Evolutionary conservation across 2,888 invertebrate genomes (phyloP).

Genomic region (Cosmia pyralina): DNA sequence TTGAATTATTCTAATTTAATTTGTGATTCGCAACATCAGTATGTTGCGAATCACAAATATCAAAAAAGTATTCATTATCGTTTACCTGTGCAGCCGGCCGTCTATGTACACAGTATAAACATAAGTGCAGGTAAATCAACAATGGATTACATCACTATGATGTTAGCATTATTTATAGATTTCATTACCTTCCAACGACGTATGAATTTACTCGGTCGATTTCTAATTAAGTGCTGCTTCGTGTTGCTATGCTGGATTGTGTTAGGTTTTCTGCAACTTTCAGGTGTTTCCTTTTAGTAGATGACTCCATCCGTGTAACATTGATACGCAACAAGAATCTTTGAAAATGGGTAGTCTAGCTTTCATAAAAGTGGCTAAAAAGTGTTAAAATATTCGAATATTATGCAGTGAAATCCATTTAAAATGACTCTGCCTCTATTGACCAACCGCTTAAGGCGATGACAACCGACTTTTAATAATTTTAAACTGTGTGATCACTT

Average conservation of each 20-base stretch:
- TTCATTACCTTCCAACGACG: conserved; percentile 63
- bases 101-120: conserved; percentile 45
- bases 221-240: conserved; percentile 41
- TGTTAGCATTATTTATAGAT: conserved; percentile 74
- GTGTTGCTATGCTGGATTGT: conserved; percentile 33
- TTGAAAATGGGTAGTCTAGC: neutral
- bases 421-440: too few relatives aligned
- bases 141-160: conserved; percentile 76
- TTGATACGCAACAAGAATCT: neutral
- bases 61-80: conserved; percentile 26
- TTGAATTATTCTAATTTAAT: conserved; percentile 53
- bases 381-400: too few relatives aligned
- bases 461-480: too few relatives aligned
- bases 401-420: too few relatives aligned
- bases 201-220: conserved; percentile 41
- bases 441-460: too few relatives aligned
- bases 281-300: neutral
- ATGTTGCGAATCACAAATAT: too few relatives aligned
- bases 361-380: neutral
- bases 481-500: too few relatives aligned
- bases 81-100: conserved; percentile 39
- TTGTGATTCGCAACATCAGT: conserved; percentile 21
- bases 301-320: neutral
- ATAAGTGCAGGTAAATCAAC: conserved; percentile 74
- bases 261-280: conserved; percentile 9